phyloP scores from a whole-genome alignment of 1,140 invertebrate genomes.

The Brachionus koreanus region DNA sequence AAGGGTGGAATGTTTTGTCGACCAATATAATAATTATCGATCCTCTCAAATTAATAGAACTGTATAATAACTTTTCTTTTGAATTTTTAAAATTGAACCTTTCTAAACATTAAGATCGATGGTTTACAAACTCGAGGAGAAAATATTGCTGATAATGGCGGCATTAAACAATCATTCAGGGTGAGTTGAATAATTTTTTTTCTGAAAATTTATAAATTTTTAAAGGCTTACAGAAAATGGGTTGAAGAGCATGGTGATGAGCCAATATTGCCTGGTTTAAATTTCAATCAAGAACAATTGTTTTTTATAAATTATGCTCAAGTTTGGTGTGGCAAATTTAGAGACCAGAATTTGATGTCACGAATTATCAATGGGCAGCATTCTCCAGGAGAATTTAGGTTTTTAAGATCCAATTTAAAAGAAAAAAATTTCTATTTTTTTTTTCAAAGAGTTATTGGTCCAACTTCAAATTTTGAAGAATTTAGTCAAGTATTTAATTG shows the following conservation, averaged over 20 bases:
- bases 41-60: slow-evolving; percentile 26
- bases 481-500: slow-evolving; percentile 39
- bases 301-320: slow-evolving; percentile 71
- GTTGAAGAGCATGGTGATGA: slow-evolving; percentile 47
- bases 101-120: slow-evolving; percentile 53
- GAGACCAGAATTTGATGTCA: slow-evolving; percentile 58
- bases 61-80: neutral
- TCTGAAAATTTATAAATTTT: neutral
- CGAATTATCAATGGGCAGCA: slow-evolving; percentile 59
- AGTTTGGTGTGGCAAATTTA: slow-evolving; percentile 63
- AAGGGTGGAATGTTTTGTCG: neutral
- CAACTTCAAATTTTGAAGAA: slow-evolving; percentile 34
- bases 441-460: slow-evolving; percentile 18
- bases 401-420: neutral
- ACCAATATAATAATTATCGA: slow-evolving; percentile 22
- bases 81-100: neutral
- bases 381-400: slow-evolving; percentile 59
- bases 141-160: slow-evolving; percentile 63
- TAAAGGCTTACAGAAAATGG: slow-evolving; percentile 60
- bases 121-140: slow-evolving; percentile 60
- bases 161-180: slow-evolving; percentile 57
- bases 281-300: slow-evolving; percentile 65
- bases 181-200: slow-evolving; percentile 46
- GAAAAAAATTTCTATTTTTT: neutral
- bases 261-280: slow-evolving; percentile 64